Evolutionary conservation across 1,140 invertebrate species (phyloP), one percentile per base, ranked within the genome.

Genomic region (Heliconius himera): DNA sequence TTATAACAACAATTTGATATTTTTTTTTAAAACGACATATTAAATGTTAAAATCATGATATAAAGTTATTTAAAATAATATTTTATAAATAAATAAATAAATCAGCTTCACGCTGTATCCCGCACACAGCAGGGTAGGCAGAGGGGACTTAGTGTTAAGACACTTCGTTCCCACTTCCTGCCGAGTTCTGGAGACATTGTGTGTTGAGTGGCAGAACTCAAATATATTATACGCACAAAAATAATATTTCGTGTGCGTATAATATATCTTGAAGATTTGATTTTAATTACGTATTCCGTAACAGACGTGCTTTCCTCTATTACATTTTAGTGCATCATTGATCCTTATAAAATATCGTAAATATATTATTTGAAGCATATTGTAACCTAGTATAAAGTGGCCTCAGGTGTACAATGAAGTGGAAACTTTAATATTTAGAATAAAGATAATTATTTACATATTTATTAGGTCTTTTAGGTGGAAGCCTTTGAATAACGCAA

Each of bases 401-500:
- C 54, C 26, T 36, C 26, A 73, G 26, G 13, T 66, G 11, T 9
- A 66, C 60, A 29, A 66, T 29, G 16, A 29, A 66, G 26, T 66
- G 60, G 60, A 66, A 66, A 29, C 13, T 6, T 29, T 66, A 29
- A 16, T 66, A 16, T 66, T 11, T 66, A 66, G 26, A 66, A 66
- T 66, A n/a, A 29, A 66, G 3, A 66, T 29, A 29, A 66, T 66
- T 26, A 26, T 66, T 66, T 66, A 41, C 36, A 72, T 72, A 72
- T 72, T 72, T 72, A 60, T 70, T 29, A 18, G 70, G 18, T 72
- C 0, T 72, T 70, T 76, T 54, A 77, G 70, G 73, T 72, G 54
- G 79, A 82, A 74, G 56, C 70, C 60, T 81, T 81, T 49, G 77
- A 70, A 75, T 66, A 78, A 74, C 76, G 85, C 84, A 91, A 84